phyloP scores from a whole-genome alignment of 1,140 invertebrate genomes.

The Monochamus saltuarius region DNA sequence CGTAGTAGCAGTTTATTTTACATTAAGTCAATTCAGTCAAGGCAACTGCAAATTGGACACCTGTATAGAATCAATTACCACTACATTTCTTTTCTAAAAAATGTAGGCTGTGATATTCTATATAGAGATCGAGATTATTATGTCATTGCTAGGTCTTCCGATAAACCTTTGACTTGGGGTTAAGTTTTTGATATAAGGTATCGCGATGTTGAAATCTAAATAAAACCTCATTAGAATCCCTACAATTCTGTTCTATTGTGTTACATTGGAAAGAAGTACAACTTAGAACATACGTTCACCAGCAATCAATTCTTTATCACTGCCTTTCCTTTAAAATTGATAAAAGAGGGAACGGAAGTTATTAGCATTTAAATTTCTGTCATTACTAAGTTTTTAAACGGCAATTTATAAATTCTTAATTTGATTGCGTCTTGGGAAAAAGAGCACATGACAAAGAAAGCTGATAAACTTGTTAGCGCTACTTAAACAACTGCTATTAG shows the following conservation, averaged over 20 bases:
- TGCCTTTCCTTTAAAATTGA: not conserved
- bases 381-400: slow-evolving; percentile 13
- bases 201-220: slow-evolving; percentile 32
- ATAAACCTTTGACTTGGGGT: slow-evolving; percentile 34
- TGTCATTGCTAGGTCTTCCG: slow-evolving; percentile 35
- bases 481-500: too few relatives aligned
- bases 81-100: too few relatives aligned
- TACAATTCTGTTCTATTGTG: slow-evolving; percentile 19
- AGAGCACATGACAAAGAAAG: slow-evolving; percentile 6
- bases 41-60: too few relatives aligned
- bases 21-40: too few relatives aligned
- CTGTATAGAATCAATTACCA: too few relatives aligned
- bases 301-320: slow-evolving; percentile 11
- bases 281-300: slow-evolving; percentile 1
- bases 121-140: not conserved
- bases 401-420: slow-evolving; percentile 14
- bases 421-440: slow-evolving; percentile 13
- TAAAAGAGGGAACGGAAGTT: slow-evolving; percentile 7
- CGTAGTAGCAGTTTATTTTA: too few relatives aligned
- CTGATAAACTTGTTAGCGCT: too few relatives aligned
- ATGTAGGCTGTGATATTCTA: too few relatives aligned
- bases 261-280: slow-evolving; percentile 5
- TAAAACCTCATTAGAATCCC: slow-evolving; percentile 38
- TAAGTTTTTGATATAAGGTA: slow-evolving; percentile 40
- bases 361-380: slow-evolving; percentile 5